Percentiles rank a stretch among this genome's conserved stretches.
Conservation (phyloP, 2,888 invertebrate species). For the Homarus gammarus region DNA sequence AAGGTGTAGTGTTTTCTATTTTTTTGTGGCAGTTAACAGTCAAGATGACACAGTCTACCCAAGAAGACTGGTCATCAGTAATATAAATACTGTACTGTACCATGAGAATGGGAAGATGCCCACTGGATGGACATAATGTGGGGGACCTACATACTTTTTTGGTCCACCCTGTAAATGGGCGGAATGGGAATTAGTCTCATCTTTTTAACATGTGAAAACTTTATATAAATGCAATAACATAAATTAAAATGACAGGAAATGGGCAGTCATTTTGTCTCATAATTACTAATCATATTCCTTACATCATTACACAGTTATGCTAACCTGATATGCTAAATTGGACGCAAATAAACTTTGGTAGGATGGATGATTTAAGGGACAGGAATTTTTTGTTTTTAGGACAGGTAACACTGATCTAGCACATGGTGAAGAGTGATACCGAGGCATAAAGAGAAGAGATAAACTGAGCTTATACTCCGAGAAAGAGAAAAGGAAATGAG, state of each 20-base stretch:
- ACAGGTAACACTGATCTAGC: neutral
- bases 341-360: constrained; percentile 30
- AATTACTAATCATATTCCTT: constrained; percentile 3
- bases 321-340: constrained; percentile 39
- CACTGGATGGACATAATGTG: neutral
- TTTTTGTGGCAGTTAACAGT: no score
- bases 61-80: no score
- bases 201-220: neutral
- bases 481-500: no score
- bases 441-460: no score
- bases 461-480: no score
- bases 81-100: no score
- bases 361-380: constrained; percentile 15
- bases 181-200: constrained; percentile 6
- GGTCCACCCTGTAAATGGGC: neutral
- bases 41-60: no score
- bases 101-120: no score
- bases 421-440: no score
- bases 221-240: constrained; percentile 6
- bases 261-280: neutral
- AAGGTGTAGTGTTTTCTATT: no score
- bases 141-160: neutral
- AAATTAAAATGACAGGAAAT: neutral
- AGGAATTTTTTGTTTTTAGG: neutral
- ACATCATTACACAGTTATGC: neutral